Percentiles rank a stretch among this genome's conserved stretches.
Conservation (phyloP, 1,140 invertebrate genomes). For the Trichonephila clavipes region DNA sequence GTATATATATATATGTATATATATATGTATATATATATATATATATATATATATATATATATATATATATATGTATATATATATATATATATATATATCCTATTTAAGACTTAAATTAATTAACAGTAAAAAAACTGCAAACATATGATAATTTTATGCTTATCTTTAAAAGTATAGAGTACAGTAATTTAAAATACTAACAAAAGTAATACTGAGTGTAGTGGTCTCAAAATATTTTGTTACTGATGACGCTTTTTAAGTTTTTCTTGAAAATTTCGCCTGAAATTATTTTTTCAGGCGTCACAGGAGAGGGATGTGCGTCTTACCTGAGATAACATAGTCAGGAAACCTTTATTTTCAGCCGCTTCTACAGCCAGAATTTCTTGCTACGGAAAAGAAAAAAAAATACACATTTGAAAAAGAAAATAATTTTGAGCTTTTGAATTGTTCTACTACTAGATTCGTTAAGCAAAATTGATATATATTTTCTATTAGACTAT, state of each 20-base stretch:
- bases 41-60: too few relatives aligned
- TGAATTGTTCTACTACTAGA: background rate
- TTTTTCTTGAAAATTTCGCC: background rate
- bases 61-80: too few relatives aligned
- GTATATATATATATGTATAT: too few relatives aligned
- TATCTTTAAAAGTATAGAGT: too few relatives aligned
- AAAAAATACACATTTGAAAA: constrained; percentile 49
- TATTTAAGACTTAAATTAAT: too few relatives aligned
- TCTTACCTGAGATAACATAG: constrained; percentile 76
- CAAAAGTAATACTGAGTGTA: background rate
- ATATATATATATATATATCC: too few relatives aligned
- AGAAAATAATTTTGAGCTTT: background rate
- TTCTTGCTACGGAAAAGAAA: constrained; percentile 70
- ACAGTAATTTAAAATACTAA: too few relatives aligned
- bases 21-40: too few relatives aligned
- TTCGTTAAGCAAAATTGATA: background rate
- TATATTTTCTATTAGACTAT: too few relatives aligned
- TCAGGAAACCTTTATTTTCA: constrained; percentile 76
- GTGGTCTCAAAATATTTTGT: constrained; percentile 28
- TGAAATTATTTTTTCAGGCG: constrained; percentile 36
- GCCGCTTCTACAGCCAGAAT: constrained; percentile 74
- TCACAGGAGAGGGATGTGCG: constrained; percentile 50
- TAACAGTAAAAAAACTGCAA: too few relatives aligned
- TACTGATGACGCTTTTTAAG: background rate
- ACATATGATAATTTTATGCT: too few relatives aligned